Base-by-base conservation (phyloP, 2,888 invertebrate genomes). In the Rhagophthalmus giganteus region DNA sequence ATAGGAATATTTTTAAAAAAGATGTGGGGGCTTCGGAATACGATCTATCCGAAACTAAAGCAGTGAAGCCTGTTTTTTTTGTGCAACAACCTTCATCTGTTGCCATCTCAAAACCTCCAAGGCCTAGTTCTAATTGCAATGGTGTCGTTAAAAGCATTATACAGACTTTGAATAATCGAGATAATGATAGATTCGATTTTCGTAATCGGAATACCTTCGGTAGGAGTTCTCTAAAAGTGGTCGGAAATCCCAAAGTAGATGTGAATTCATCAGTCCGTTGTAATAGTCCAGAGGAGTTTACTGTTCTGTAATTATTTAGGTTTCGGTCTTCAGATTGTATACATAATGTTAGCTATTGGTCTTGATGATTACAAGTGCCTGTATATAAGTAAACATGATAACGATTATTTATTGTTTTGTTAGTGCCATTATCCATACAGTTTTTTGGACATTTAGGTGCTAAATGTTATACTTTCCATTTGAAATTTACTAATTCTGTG, bases 101-200 rank as follows among this genome's bases (percentile, higher is more conserved):
- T 9, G 6, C 11, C 6, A 6, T 24, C n/a, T 4, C n/a, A 9
- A 5, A 20, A 10, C 10, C 16, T 14, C 35, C 41, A 12, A 38
- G 26, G 28, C n/a, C 25, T 8, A 25, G 40, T 4, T 39, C 12
- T 13, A 27, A 30, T 14, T 44, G 42, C 26, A 63, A 59, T 13
- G 70, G 65, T 58, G 52, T 74, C 9, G 75, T 75, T 7, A 66
- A 64, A 49, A 73, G 67, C 54, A 73, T 75, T 31, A 73, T 75
- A 31, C 73, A 75, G 28, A 71, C 66, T 33, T 62, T 74, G 26
- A 75, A 75, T 60, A 58, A 67, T 10, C 72, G 70, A 47, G 73
- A 72, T 11, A 64, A 60, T 9, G 59, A 60, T 31, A 55, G 40
- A 25, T 55, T 68, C 12, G 64, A 62, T 14, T 68, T 72, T 25